Evolutionary conservation across 2,797 vertebrate genomes (phyloP), one percentile per base, ranked within the genome.

Genomic region (Cottoperca gobio): DNA sequence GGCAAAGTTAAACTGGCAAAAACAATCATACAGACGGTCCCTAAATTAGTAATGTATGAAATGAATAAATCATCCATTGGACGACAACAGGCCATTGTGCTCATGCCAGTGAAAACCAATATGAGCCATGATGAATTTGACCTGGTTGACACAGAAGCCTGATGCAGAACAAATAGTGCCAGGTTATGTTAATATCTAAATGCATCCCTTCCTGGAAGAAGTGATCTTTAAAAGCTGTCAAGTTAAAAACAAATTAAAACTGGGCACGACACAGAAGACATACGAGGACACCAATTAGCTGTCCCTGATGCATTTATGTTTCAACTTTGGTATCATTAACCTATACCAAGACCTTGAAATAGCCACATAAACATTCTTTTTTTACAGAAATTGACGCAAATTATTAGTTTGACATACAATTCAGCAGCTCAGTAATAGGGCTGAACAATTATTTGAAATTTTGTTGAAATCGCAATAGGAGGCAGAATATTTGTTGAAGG

Each of bases 1-100:
- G 12, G 48, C 35, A 58, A 69, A 78, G 57, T 16, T 58, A 60
- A 64, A 49, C 67, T 82, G 78, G 62, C 71, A 78, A 65, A 71
- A 74, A 64, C 59, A 79, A 73, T 52, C 37, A 63, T 16, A 77
- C 73, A 88, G 70, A 83, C 10, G 28, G 58, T 72, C 23, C 23
- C 37, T 87, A 71, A 90, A 91, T 90, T 81, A 91, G 78, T 89
- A 70, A 90, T 88, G 70, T 61, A 82, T 76, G 73, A 81, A 81
- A 92, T 91, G 2, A 89, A 92, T 91, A 87, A 90, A 85, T 86
- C 28, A 92, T 85, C 45, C 42, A 31, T 45, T 49, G 21, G 5
- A 19, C 77, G 53, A 72, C 54, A 76, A 61, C 39, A 63, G 57
- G 54, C 42, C 58, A 77, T 61, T 73, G 67, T 77, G 59, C 62